Conservation (phyloP, 2,888 invertebrate species). For the Baronia brevicornis region DNA sequence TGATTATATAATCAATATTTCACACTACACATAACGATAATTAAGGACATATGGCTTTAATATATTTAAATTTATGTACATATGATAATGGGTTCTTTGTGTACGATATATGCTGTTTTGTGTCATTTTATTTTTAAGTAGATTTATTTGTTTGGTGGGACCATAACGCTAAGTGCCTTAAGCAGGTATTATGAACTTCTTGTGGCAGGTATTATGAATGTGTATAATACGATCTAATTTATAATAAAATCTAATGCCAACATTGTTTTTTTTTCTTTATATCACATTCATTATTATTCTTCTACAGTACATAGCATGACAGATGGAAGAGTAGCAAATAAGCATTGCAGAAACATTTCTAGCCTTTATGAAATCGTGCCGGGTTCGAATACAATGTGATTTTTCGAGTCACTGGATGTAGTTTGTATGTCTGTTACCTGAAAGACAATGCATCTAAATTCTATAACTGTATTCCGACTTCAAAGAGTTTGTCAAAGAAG, state of each 20-base stretch:
- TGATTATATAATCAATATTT: neutral
- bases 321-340: too few species aligned
- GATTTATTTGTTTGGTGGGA: conserved; percentile 46
- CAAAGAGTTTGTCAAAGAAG: too few species aligned
- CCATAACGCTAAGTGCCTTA: conserved; percentile 71
- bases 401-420: too few species aligned
- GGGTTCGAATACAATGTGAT: too few species aligned
- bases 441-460: too few species aligned
- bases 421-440: too few species aligned
- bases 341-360: too few species aligned
- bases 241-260: conserved; percentile 29
- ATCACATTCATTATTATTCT: neutral
- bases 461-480: too few species aligned
- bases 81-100: conserved; percentile 2
- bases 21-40: neutral
- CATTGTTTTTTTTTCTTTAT: conserved; percentile 6
- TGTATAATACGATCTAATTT: conserved; percentile 52
- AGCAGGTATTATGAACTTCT: conserved; percentile 35
- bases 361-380: too few species aligned
- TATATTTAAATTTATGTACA: conserved; percentile 12
- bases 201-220: too few species aligned
- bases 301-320: too few species aligned
- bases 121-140: conserved; percentile 15
- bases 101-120: conserved; percentile 5
- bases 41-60: conserved; percentile 16